These are phyloP conservation scores for Calameuta idolon DNA, from an alignment of 2,888 invertebrate genomes.

Conservation along the genomic window DNA sequence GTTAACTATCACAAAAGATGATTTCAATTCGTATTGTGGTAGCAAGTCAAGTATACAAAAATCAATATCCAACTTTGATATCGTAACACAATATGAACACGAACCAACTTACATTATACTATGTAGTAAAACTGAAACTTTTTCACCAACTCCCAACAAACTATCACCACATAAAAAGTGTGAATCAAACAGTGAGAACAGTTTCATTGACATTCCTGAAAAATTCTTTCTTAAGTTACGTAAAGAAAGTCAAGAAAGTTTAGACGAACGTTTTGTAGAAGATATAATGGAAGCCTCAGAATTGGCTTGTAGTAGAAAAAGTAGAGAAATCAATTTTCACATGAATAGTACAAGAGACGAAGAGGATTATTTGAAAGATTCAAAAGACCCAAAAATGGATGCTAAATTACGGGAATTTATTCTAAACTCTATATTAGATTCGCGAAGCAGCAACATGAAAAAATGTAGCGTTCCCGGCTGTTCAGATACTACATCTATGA, in stretches of 20 bases:
- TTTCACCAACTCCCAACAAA: background rate
- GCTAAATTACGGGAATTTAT: background rate
- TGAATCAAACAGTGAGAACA: background rate
- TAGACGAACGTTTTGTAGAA: background rate
- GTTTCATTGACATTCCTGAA: background rate
- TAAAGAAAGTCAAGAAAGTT: background rate
- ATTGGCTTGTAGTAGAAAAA: background rate
- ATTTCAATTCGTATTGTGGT: background rate
- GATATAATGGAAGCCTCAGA: background rate
- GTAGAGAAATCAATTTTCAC: background rate
- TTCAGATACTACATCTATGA: constrained; percentile 5
- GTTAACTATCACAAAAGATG: background rate
- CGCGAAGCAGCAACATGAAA: background rate
- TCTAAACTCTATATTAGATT: background rate
- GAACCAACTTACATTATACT: background rate
- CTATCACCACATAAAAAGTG: background rate
- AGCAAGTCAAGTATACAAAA: background rate
- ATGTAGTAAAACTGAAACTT: background rate
- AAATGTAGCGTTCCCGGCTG: background rate
- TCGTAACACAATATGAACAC: background rate
- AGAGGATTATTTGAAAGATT: background rate
- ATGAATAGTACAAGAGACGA: background rate
- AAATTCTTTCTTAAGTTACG: background rate
- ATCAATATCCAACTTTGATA: background rate
- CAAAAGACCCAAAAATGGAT: background rate